Base-by-base conservation (phyloP, 2,888 invertebrate species). In the Opisthograptis luteolata region DNA sequence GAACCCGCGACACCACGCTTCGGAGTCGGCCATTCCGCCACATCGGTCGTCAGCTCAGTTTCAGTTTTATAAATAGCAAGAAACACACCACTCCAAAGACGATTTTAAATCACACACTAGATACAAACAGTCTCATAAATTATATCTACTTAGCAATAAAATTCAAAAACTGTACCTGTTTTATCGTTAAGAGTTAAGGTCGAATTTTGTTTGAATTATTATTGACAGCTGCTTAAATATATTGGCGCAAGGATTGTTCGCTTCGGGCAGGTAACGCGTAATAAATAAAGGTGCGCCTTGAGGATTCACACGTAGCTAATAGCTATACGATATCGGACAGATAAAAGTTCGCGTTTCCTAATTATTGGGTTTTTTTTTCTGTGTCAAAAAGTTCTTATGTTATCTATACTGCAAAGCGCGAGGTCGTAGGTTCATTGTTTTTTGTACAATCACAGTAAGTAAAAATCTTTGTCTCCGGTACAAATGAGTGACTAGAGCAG, bases 91-190 rank as follows among this genome's bases (percentile, higher is more conserved):
- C 22, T 35, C 27, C 19, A 27, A n/a, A 39, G 12, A 27, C 7
- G 17, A 27, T 9, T 25, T 17, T 25, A 37, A 87, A 86, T 87
- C 86, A 87, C 78, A 71, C n/a, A n/a, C n/a, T n/a, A 81, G 84
- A 83, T 84, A 86, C 80, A 81, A 74, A 73, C 68, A 78, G 70
- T 75, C 74, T 82, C 83, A 86, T 85, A 86, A 85, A 86, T 86
- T 84, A 86, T 76, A 76, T 74, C 73, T 75, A 75, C 75, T 73
- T 73, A 65, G 15, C 17, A 17, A 15, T 27, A 17, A 14, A 27
- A 10, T 64, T 27, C n/a, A 19, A 15, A 24, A 37, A 35, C 17
- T 34, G 14, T 35, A 14, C 25, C 10, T 9, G 9, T 47, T 34
- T 50, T 39, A 35, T 22, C 12, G 20, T 7, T 32, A 35, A 54